Conservation (phyloP, 2,113 vertebrate species). For the Notarius lentiginosus region DNA sequence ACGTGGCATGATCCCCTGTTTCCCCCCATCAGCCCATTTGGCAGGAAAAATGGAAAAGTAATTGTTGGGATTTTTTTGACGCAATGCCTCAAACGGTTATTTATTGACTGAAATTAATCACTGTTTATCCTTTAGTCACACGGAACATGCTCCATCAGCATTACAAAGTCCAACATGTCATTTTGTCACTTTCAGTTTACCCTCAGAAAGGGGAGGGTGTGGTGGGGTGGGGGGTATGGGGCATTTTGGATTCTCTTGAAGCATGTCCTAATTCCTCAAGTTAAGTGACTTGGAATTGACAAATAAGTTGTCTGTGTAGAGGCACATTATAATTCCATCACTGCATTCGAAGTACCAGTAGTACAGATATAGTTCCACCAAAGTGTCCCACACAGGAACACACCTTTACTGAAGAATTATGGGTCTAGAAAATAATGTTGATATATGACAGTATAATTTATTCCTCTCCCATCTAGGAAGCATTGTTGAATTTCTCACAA, state of each 20-base stretch:
- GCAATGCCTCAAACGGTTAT: slow-evolving; percentile 86
- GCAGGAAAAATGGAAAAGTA: slow-evolving; percentile 94
- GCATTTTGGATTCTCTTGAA: slow-evolving; percentile 75
- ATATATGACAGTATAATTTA: neutral
- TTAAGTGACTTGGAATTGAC: slow-evolving; percentile 78
- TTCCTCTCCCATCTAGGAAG: neutral
- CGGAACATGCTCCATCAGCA: slow-evolving; percentile 85
- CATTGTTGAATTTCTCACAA: neutral
- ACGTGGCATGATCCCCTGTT: slow-evolving; percentile 93
- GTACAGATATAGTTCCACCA: neutral
- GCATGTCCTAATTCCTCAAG: slow-evolving; percentile 84
- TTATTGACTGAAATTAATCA: slow-evolving; percentile 93
- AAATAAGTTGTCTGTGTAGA: slow-evolving; percentile 16
- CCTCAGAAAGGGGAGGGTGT: slow-evolving; percentile 46
- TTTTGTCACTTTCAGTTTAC: slow-evolving; percentile 82
- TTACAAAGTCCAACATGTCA: slow-evolving; percentile 78
- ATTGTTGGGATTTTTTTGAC: slow-evolving; percentile 86
- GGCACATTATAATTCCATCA: neutral
- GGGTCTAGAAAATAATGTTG: neutral
- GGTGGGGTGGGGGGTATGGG: neutral
- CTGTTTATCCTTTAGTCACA: slow-evolving; percentile 89
- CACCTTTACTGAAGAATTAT: neutral
- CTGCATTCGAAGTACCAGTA: neutral
- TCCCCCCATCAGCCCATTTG: slow-evolving; percentile 98
- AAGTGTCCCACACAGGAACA: neutral